Base-by-base conservation (phyloP, 1,140 invertebrate species). In the Heliconius eleuchia region DNA sequence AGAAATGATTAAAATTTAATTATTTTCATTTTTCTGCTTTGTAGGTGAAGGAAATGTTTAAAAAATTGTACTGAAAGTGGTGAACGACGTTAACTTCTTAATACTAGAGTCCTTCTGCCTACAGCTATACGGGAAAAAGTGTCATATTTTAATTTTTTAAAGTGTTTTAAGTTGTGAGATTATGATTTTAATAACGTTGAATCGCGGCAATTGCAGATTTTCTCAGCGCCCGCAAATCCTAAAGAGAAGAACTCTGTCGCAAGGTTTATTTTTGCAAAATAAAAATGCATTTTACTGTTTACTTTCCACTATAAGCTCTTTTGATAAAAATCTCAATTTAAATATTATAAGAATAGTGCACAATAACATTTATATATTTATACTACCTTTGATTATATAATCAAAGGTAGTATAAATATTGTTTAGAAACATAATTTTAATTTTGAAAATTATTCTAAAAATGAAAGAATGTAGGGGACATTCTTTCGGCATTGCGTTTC, bases 221-320 rank as follows among this genome's bases (percentile, higher is more conserved):
- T 66, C 57, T 3, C 57, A 4, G 23, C 57, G 57, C 57, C 23
- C 57, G 16, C 57, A 66, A 66, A 66, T 66, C 57, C 57, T 66
- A 27, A 66, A 66, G 23, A 66, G 57, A 66, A 66, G 2, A 66
- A 2, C 57, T 66, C 11, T 11, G 4, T 66, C 57, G 30, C 23
- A 27, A 13, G 57, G 57, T 23, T 60, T 60, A 66, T 66, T 66
- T 66, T 23, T 66, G 57, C 23, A 66, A 66, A 66, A 66, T 66
- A 66, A 66, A 66, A 66, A 7, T 66, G 23, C 3, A 30, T 66
- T 66, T 66, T 66, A 66, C 23, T 27, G 23, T 66, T 66, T 27
- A 66, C 57, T 66, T 66, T 66, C 23, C 23, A 27, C 57, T 66
- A 8, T 66, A 66, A 66, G 9, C 9, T 9, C 23, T 66, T 66